phyloP scores from a whole-genome alignment of 2,888 invertebrate genomes.

The Oligia fasciuncula region DNA sequence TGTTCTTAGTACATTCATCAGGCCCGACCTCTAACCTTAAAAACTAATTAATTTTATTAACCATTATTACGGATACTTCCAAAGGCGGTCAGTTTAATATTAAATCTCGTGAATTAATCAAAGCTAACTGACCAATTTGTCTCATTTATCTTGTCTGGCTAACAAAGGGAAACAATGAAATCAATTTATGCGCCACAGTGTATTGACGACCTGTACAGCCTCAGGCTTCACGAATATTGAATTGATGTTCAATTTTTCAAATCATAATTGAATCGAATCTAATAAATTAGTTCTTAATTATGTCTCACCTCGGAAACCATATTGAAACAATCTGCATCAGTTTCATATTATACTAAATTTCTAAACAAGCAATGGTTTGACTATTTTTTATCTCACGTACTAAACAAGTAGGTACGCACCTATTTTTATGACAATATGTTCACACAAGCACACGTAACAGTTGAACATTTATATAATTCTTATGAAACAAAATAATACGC shows the following conservation, averaged over 20 bases:
- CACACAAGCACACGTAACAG: neutral
- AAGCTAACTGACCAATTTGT: slow-evolving; percentile 47
- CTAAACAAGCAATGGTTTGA: neutral
- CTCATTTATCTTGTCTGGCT: slow-evolving; percentile 58
- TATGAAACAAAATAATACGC: neutral
- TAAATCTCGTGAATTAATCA: slow-evolving; percentile 58
- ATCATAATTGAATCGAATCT: slow-evolving; percentile 11
- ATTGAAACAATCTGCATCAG: neutral
- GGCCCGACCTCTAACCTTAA: slow-evolving; percentile 15
- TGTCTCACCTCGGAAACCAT: neutral
- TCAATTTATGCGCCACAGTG: slow-evolving; percentile 43
- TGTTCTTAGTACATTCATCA: slow-evolving; percentile 18
- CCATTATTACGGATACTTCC: slow-evolving; percentile 34
- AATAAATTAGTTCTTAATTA: slow-evolving; percentile 5
- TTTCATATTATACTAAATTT: neutral
- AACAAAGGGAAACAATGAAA: slow-evolving; percentile 55
- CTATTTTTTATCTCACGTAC: neutral
- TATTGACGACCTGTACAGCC: slow-evolving; percentile 30
- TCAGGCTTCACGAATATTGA: slow-evolving; percentile 26
- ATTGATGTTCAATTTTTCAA: slow-evolving; percentile 39
- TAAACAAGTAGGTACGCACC: neutral
- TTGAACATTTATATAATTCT: neutral
- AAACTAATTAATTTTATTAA: slow-evolving; percentile 29
- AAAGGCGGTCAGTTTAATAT: slow-evolving; percentile 35
- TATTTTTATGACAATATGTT: neutral